Percentiles rank a stretch among this genome's conserved stretches.
Evolutionary conservation across 2,113 vertebrate species (phyloP).

Genomic region (Pionites leucogaster): DNA sequence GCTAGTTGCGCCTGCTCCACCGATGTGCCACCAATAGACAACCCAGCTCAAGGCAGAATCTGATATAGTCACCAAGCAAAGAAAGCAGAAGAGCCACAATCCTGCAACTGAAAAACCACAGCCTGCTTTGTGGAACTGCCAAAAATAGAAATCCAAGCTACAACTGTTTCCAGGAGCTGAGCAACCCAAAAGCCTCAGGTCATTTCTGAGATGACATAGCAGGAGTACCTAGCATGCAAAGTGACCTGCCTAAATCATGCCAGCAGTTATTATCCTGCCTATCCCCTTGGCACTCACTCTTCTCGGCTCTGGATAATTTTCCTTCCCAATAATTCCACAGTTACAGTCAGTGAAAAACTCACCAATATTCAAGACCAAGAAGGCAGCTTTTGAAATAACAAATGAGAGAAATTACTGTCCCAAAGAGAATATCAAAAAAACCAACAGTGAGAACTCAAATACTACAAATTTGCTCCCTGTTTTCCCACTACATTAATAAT

Average conservation of each 20-base stretch:
- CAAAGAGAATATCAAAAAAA: constrained; percentile 26
- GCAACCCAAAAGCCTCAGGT: not conserved
- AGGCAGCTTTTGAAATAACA: not conserved
- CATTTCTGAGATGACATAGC: not conserved
- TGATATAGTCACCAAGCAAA: not conserved
- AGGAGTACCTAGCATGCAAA: not conserved
- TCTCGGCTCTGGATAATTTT: not conserved
- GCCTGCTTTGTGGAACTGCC: not conserved
- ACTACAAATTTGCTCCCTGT: not conserved
- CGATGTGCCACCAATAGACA: accelerated
- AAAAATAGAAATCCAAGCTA: not conserved
- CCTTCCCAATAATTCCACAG: not conserved
- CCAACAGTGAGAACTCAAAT: not conserved
- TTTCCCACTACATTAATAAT: constrained; percentile 24
- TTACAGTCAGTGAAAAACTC: not conserved
- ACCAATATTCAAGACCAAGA: not conserved
- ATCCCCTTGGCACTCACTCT: not conserved
- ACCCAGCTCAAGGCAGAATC: not conserved
- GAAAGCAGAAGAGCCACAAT: not conserved
- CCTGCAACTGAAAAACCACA: not conserved
- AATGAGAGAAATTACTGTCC: constrained; percentile 7
- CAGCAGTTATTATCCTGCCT: not conserved
- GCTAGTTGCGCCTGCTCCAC: not conserved
- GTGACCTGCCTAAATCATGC: not conserved
- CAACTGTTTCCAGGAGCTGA: not conserved